Base-by-base conservation (phyloP, 1,140 invertebrate species). In the Bradysia coprophila region DNA sequence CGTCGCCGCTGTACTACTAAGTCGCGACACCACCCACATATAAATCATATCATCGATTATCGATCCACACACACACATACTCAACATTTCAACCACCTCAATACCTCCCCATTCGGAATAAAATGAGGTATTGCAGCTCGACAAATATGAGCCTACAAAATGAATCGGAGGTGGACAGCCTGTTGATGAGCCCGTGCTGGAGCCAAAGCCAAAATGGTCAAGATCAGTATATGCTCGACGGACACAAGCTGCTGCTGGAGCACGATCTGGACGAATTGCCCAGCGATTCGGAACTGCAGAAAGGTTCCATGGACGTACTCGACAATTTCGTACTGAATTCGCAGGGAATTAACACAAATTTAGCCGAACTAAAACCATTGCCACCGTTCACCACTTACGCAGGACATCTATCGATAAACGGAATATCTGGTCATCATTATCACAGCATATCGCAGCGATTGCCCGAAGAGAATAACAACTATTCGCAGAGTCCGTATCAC, bases 351-450 rank as follows among this genome's bases (percentile, higher is more conserved):
- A 69, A 68, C 46, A 66, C 67, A 11, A 71, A 58, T 45, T 67
- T 88, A 28, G 82, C 84, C 4, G 85, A 89, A 52, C 65, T 89
- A 38, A 89, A 89, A 55, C 86, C 86, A 0, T 63, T 91, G 44
- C 83, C 84, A 1, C 83, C 85, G 0, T 88, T 88, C 58, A 84
- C 81, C 13, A 78, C 78, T 11, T 86, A 84, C 63, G 87, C 80
- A 2, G 81, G 78, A 1, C 81, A 84, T 51, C 63, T 83, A 21
- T 82, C 75, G 47, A 83, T 84, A 55, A 83, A 86, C 63, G 80
- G 82, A 18, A 84, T 87, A 51, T 75, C 81, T 37, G 79, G 84
- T n/a, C 80, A 84, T 53, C 82, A 88, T 53, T 83, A 81, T 61
- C 81, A 86, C 58, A 74, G 81, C 46, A 82, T 87, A 61, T 78